Evolutionary conservation across 2,113 vertebrate genomes (phyloP).

Genomic region (Atrichornis clamosus): DNA sequence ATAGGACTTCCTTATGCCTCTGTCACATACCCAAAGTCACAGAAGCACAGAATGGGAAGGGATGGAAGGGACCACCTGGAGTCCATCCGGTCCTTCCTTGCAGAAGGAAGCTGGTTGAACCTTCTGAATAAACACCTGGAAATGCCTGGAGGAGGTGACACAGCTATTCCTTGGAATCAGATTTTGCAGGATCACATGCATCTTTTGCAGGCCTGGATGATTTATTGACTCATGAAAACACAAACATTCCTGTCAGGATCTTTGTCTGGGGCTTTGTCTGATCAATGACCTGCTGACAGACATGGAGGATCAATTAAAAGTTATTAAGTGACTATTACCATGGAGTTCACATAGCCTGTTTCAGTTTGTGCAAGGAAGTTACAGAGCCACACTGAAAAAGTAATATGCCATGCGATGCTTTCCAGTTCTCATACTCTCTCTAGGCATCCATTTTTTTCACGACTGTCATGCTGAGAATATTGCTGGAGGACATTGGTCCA

Average conservation of each 20-base stretch:
- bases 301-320: not conserved
- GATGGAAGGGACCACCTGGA: not conserved
- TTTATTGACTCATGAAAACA: not conserved
- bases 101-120: not conserved
- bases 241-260: not conserved
- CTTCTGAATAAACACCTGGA: not conserved
- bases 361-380: not conserved
- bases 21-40: rapidly evolving
- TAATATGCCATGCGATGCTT: not conserved
- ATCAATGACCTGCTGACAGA: not conserved
- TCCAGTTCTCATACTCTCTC: not conserved
- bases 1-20: not conserved
- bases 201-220: not conserved
- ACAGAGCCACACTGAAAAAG: not conserved
- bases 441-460: not conserved
- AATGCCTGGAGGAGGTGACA: not conserved
- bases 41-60: not conserved
- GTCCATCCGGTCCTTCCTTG: not conserved
- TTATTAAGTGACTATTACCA: not conserved
- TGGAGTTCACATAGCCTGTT: not conserved
- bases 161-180: not conserved
- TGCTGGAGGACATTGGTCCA: not conserved
- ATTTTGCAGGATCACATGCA: not conserved
- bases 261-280: not conserved
- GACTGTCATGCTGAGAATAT: not conserved